Evolutionary conservation across 2,797 vertebrate genomes (phyloP).

Genomic region (Sebastiscus tertius): DNA sequence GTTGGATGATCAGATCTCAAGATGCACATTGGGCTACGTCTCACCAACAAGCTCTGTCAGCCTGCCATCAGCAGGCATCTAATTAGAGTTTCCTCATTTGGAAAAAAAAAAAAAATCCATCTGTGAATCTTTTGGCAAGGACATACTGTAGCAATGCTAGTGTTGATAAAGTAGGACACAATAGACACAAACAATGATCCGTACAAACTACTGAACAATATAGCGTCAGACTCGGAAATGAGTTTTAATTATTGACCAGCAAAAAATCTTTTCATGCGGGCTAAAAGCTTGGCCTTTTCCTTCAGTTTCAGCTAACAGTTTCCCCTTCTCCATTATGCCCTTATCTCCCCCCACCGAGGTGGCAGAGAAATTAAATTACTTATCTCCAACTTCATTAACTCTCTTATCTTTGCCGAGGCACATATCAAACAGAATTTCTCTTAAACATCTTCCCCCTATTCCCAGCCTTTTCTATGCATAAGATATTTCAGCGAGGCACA

Average conservation of each 20-base stretch:
- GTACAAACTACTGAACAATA: not conserved
- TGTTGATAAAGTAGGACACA: slow-evolving; percentile 8
- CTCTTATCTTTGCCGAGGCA: slow-evolving; percentile 69
- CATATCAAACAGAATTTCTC: slow-evolving; percentile 72
- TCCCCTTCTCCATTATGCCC: slow-evolving; percentile 52
- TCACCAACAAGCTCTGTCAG: not conserved
- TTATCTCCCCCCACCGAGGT: slow-evolving; percentile 67
- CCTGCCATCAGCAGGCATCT: not conserved
- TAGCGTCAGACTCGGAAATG: slow-evolving; percentile 10
- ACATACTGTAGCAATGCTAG: not conserved
- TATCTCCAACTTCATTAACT: slow-evolving; percentile 77
- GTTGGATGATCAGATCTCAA: not conserved
- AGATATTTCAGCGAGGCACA: slow-evolving; percentile 22
- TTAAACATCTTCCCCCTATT: slow-evolving; percentile 51
- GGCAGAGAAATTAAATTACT: slow-evolving; percentile 77
- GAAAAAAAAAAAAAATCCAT: not conserved
- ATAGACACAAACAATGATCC: slow-evolving; percentile 3
- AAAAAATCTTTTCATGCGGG: slow-evolving; percentile 23
- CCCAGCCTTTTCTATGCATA: slow-evolving; percentile 36
- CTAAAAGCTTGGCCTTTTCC: slow-evolving; percentile 46
- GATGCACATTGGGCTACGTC: not conserved
- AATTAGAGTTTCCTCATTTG: slow-evolving; percentile 33
- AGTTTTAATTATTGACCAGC: slow-evolving; percentile 54
- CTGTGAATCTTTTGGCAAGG: slow-evolving; percentile 3
- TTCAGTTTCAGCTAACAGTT: slow-evolving; percentile 41